Percentiles rank a stretch among this genome's conserved stretches.
Conservation (phyloP, 2,888 invertebrate genomes). For the Acleris emargana region DNA sequence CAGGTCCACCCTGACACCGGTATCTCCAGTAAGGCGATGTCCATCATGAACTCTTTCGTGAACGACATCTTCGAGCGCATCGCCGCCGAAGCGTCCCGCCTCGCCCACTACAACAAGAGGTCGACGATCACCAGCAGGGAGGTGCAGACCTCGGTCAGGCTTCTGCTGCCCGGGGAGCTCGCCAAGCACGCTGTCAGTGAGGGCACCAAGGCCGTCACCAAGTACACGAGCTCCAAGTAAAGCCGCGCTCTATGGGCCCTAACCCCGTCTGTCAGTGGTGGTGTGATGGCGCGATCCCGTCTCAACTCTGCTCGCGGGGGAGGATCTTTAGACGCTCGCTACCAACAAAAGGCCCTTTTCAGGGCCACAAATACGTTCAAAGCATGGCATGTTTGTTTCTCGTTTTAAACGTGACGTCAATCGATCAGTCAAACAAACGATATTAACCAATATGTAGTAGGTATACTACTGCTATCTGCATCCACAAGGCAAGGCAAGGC, state of each 20-base stretch:
- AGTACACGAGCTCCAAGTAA: constrained; percentile 78
- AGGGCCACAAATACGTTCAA: constrained; percentile 30
- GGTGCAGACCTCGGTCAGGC: constrained; percentile 87
- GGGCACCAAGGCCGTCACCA: constrained; percentile 86
- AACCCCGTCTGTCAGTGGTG: no score
- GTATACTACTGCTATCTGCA: no score
- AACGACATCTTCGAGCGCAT: constrained; percentile 89
- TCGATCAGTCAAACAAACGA: neutral
- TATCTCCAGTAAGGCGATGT: constrained; percentile 84
- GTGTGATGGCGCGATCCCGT: no score
- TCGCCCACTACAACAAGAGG: constrained; percentile 86
- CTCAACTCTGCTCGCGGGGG: no score
- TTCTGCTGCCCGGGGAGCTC: constrained; percentile 87
- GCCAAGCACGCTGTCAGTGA: constrained; percentile 88
- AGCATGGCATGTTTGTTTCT: constrained; percentile 2
- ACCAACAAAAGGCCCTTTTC: constrained; percentile 33
- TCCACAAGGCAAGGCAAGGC: no score
- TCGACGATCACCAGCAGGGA: constrained; percentile 87
- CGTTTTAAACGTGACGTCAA: neutral
- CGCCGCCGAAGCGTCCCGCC: constrained; percentile 85
- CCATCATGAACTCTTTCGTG: constrained; percentile 88
- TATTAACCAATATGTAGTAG: neutral
- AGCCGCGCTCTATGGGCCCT: constrained; percentile 3
- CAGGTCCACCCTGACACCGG: constrained; percentile 86
- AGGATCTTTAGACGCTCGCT: neutral